Evolutionary conservation across 2,797 vertebrate species (phyloP).

Genomic region (Lycodopsis pacificus): DNA sequence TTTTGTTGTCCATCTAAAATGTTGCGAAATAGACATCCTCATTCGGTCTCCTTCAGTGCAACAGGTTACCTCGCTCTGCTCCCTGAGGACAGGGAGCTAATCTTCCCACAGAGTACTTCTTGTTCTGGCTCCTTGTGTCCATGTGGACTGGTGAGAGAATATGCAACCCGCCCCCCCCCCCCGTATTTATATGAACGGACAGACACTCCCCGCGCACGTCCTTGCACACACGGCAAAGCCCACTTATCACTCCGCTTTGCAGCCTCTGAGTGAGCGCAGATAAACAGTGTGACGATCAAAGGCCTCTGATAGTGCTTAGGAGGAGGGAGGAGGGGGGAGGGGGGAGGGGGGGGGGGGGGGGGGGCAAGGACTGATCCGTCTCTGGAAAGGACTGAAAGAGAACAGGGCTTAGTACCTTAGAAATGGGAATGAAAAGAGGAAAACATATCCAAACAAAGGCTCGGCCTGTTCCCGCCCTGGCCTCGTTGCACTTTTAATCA

Average conservation of each 20-base stretch:
- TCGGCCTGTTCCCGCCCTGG: slow-evolving; percentile 27
- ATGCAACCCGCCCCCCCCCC: slow-evolving; percentile 17
- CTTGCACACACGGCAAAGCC: slow-evolving; percentile 53
- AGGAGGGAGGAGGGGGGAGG: slow-evolving; percentile 12
- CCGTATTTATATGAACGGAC: slow-evolving; percentile 54
- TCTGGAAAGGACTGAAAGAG: slow-evolving; percentile 66
- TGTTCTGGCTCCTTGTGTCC: slow-evolving; percentile 40
- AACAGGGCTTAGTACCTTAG: slow-evolving; percentile 47
- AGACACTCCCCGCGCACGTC: slow-evolving; percentile 39
- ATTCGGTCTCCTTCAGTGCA: slow-evolving; percentile 25
- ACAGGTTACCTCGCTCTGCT: slow-evolving; percentile 53
- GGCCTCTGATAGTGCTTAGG: slow-evolving; percentile 57
- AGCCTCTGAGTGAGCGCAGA: slow-evolving; percentile 71
- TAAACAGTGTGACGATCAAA: slow-evolving; percentile 78
- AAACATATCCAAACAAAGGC: slow-evolving; percentile 50
- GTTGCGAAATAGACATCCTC: slow-evolving; percentile 18
- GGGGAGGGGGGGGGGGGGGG: slow-evolving; percentile 3
- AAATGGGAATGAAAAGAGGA: slow-evolving; percentile 51
- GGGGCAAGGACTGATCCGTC: slow-evolving; percentile 48
- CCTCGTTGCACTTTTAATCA: slow-evolving; percentile 45
- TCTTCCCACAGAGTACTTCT: slow-evolving; percentile 49
- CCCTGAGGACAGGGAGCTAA: slow-evolving; percentile 43
- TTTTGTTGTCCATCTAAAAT: slow-evolving; percentile 5
- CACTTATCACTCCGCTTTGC: slow-evolving; percentile 71
- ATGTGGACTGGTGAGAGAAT: slow-evolving; percentile 42